These are phyloP conservation scores for Callosobruchus maculatus DNA, from an alignment of 2,888 invertebrate species.

Conservation along the genomic window DNA sequence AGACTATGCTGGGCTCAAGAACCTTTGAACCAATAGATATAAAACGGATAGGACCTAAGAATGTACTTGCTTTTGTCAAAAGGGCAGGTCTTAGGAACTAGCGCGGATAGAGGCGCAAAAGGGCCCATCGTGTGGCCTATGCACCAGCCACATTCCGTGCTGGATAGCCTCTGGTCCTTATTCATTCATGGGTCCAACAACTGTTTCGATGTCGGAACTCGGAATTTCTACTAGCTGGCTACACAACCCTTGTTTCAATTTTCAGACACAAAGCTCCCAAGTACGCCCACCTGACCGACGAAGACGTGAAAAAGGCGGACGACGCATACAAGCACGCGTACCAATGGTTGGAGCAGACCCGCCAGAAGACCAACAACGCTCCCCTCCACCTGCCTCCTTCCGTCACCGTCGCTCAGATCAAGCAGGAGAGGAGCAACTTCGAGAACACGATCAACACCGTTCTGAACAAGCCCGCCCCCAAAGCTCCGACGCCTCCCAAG, in stretches of 20 bases:
- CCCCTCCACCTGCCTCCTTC: conserved; percentile 72
- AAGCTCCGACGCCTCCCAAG: conserved; percentile 62
- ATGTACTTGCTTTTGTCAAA: too few relatives aligned
- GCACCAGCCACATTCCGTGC: too few relatives aligned
- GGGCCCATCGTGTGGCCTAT: too few relatives aligned
- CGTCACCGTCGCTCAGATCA: conserved; percentile 74
- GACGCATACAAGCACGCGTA: conserved; percentile 68
- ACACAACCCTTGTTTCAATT: conserved; percentile 9
- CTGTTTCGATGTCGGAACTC: too few relatives aligned
- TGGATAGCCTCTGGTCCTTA: too few relatives aligned
- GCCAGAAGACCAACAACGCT: conserved; percentile 61
- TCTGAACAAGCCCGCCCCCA: conserved; percentile 88
- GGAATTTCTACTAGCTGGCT: too few relatives aligned
- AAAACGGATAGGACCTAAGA: too few relatives aligned
- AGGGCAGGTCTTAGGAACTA: too few relatives aligned
- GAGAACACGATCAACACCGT: conserved; percentile 65
- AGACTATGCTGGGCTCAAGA: too few relatives aligned
- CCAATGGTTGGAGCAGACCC: conserved; percentile 78
- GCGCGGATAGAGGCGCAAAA: too few relatives aligned
- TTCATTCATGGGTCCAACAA: too few relatives aligned
- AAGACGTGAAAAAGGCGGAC: conserved; percentile 74
- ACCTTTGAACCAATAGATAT: too few relatives aligned
- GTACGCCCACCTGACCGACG: conserved; percentile 75
- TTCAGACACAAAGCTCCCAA: conserved; percentile 64
- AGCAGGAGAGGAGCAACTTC: conserved; percentile 71